Evolutionary conservation across 2,888 invertebrate species (phyloP).

Genomic region (Drosophila testacea): DNA sequence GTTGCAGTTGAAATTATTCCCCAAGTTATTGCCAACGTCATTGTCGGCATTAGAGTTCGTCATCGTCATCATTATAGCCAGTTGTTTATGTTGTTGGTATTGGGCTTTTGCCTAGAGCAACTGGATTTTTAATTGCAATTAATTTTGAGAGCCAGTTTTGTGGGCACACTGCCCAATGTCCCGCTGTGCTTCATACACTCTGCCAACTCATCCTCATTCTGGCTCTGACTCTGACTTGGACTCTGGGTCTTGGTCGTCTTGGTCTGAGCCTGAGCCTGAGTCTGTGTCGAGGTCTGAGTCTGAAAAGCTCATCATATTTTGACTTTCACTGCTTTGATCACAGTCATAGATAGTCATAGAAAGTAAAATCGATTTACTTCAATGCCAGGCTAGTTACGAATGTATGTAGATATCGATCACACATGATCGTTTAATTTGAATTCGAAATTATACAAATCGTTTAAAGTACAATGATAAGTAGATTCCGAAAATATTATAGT

Average conservation of each 20-base stretch:
- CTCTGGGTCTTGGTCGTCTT: background rate
- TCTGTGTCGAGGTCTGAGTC: background rate
- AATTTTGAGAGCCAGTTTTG: constrained; percentile 41
- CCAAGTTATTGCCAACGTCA: constrained; percentile 42
- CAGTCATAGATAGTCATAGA: background rate
- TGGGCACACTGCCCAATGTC: constrained; percentile 4
- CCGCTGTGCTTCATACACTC: constrained; percentile 22
- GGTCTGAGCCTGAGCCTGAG: background rate
- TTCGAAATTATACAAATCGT: no score
- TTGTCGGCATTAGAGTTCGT: constrained; percentile 46
- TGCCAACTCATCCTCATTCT: constrained; percentile 49
- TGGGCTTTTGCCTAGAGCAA: constrained; percentile 34
- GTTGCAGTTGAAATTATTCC: constrained; percentile 8
- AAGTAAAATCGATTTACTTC: constrained; percentile 14
- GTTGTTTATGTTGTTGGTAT: background rate
- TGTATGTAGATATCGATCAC: background rate
- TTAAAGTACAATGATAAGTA: no score
- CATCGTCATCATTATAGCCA: constrained; percentile 18
- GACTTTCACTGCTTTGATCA: constrained; percentile 49
- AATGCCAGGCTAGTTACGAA: background rate
- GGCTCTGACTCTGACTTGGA: background rate
- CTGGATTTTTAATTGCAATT: constrained; percentile 69
- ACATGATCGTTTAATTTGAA: background rate
- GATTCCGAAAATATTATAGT: no score
- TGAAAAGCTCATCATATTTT: background rate